A percentile compares a stretch with the other conserved stretches of the same genome.
phyloP scores from a whole-genome alignment of 1,140 invertebrate species.

The Colletes gigas region DNA sequence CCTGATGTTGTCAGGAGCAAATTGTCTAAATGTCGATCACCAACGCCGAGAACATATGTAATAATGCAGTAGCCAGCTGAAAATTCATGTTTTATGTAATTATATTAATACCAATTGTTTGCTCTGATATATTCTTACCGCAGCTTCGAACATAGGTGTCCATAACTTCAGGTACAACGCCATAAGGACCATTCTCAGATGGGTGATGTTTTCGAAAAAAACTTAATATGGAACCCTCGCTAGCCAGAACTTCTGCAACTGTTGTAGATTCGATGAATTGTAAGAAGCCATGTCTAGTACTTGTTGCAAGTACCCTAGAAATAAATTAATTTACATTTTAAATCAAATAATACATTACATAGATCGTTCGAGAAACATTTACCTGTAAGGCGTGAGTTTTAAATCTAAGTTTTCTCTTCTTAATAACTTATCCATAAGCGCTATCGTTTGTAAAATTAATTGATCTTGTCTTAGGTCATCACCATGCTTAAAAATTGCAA shows the following conservation, averaged over 20 bases:
- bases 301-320: slow-evolving; percentile 90
- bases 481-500: slow-evolving; percentile 98
- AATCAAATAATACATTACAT: not conserved
- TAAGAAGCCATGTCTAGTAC: slow-evolving; percentile 97
- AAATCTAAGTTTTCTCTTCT: slow-evolving; percentile 96
- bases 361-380: slow-evolving; percentile 18
- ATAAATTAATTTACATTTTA: slow-evolving; percentile 37
- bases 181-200: slow-evolving; percentile 92
- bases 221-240: slow-evolving; percentile 93
- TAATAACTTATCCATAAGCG: slow-evolving; percentile 98
- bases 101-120: slow-evolving; percentile 14
- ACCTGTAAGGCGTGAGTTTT: slow-evolving; percentile 96
- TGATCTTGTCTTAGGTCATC: slow-evolving; percentile 99
- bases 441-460: slow-evolving; percentile 98
- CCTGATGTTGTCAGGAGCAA: slow-evolving; percentile 92
- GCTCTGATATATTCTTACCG: slow-evolving; percentile 81
- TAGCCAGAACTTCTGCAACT: slow-evolving; percentile 94
- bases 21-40: slow-evolving; percentile 99
- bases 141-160: slow-evolving; percentile 98
- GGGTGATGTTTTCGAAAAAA: slow-evolving; percentile 96
- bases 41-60: slow-evolving; percentile 98
- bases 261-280: slow-evolving; percentile 98
- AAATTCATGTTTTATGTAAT: slow-evolving; percentile 58
- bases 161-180: slow-evolving; percentile 96
- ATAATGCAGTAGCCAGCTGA: slow-evolving; percentile 98